Conservation (phyloP, 2,888 invertebrate species). For the Rhyacophila evoluta region DNA sequence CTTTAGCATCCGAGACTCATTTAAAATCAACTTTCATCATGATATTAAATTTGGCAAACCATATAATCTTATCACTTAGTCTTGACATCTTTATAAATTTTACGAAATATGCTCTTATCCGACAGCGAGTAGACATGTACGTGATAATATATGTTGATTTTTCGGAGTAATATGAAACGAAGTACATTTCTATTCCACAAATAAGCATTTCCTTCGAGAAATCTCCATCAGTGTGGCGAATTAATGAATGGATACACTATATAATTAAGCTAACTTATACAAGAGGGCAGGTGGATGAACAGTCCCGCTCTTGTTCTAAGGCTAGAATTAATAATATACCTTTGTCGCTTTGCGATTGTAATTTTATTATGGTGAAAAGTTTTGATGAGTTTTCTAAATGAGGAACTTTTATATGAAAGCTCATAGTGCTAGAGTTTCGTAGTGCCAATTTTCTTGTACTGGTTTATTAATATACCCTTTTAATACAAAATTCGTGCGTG, state of each 20-base stretch:
- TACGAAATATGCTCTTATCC: too few relatives aligned
- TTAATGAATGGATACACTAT: background rate
- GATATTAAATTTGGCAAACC: too few relatives aligned
- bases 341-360: background rate
- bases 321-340: background rate
- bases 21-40: too few relatives aligned
- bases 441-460: background rate
- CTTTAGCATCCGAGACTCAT: too few relatives aligned
- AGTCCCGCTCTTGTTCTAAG: background rate
- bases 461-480: background rate
- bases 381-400: background rate
- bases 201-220: too few relatives aligned
- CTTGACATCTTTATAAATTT: too few relatives aligned
- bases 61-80: too few relatives aligned
- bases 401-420: background rate
- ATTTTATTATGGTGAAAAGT: background rate
- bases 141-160: too few relatives aligned
- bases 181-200: too few relatives aligned
- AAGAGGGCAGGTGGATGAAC: background rate
- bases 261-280: background rate
- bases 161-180: too few relatives aligned
- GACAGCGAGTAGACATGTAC: too few relatives aligned
- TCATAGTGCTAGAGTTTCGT: background rate
- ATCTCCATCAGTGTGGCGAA: background rate
- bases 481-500: background rate